Conservation (phyloP, 2,113 vertebrate genomes). For the Glaucidium brasilianum region DNA sequence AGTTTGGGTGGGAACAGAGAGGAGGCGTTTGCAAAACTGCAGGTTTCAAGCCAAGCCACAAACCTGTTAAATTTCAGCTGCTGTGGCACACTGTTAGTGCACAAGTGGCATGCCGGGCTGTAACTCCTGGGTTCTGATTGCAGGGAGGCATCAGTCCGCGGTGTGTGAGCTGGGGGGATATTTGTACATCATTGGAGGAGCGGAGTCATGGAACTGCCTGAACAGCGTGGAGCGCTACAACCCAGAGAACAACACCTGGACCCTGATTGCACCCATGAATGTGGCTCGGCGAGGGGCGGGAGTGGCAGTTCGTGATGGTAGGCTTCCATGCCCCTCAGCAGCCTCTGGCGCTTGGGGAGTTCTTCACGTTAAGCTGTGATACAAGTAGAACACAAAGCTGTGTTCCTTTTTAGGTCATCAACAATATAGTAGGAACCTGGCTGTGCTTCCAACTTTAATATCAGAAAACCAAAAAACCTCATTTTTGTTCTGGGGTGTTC, state of each 20-base stretch:
- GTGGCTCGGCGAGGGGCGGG: conserved; percentile 92
- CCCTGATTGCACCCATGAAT: conserved; percentile 91
- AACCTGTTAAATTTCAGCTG: not conserved
- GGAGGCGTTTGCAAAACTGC: not conserved
- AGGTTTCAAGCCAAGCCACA: not conserved
- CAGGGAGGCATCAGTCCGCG: conserved; percentile 95
- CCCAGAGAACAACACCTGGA: conserved; percentile 96
- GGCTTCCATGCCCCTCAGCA: not conserved
- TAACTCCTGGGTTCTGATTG: not conserved
- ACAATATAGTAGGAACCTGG: not conserved
- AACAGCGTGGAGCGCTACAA: conserved; percentile 95
- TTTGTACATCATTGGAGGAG: conserved; percentile 93
- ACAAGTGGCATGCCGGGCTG: not conserved
- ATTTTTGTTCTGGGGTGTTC: not conserved
- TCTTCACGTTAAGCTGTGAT: fast-evolving
- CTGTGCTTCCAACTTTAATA: not conserved
- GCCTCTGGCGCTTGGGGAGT: too few species aligned
- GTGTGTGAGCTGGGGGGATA: conserved; percentile 90
- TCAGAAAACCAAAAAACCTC: not conserved
- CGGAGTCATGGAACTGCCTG: conserved; percentile 97
- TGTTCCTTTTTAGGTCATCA: not conserved
- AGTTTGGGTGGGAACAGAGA: not conserved
- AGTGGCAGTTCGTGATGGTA: conserved; percentile 86
- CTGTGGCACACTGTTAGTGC: fast-evolving
- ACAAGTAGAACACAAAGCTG: not conserved